phyloP scores from a whole-genome alignment of 2,888 invertebrate species.

The Mayetiola destructor region DNA sequence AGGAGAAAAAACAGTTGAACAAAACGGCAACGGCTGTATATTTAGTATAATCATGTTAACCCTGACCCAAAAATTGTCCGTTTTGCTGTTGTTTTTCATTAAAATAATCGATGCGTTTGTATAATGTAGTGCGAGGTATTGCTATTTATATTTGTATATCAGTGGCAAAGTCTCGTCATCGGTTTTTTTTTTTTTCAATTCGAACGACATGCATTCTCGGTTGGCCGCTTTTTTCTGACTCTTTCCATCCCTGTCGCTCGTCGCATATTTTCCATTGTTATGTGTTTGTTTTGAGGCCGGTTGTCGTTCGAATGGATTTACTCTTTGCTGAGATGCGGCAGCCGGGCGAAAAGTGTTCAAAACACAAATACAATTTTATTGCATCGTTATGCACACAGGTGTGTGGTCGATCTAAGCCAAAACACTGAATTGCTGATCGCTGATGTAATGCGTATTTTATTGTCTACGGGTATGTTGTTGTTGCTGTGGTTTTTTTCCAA shows the following conservation, averaged over 20 bases:
- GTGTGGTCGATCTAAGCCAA: conserved; percentile 1
- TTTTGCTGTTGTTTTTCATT: conserved; percentile 12
- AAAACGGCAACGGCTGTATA: conserved; percentile 12
- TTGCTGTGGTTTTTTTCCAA: conserved; percentile 1
- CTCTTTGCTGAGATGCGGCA: no score
- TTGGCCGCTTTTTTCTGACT: neutral
- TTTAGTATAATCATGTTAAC: conserved; percentile 27
- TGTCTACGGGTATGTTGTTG: neutral
- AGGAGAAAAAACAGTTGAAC: neutral
- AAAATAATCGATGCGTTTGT: conserved; percentile 12
- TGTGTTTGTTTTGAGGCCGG: neutral
- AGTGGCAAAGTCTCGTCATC: conserved; percentile 12
- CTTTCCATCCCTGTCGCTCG: neutral
- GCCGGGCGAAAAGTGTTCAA: neutral
- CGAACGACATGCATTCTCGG: conserved; percentile 1
- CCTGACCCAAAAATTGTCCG: conserved; percentile 30
- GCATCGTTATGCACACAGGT: neutral
- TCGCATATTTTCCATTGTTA: neutral
- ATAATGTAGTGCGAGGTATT: conserved; percentile 11
- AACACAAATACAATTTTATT: neutral
- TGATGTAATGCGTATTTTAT: neutral
- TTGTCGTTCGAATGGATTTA: neutral
- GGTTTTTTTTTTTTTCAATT: conserved; percentile 1
- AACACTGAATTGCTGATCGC: neutral
- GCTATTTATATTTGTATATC: conserved; percentile 9